Evolutionary conservation across 2,888 invertebrate genomes (phyloP).

Genomic region (Aphidoletes aphidimyza): DNA sequence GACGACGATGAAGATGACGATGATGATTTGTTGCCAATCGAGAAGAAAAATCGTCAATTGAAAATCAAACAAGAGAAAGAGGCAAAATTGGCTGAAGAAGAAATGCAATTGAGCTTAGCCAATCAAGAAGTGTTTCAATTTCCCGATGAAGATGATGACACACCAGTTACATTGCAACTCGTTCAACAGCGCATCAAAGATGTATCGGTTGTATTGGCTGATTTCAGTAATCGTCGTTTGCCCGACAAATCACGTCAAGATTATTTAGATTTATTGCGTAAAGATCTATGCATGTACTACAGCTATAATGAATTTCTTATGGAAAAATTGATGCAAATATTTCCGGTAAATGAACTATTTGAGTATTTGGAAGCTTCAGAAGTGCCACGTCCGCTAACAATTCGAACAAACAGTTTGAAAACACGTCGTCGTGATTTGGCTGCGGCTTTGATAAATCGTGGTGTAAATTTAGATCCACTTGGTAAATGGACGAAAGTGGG

Average conservation of each 20-base stretch:
- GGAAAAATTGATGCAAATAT: slow-evolving; percentile 89
- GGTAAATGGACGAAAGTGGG: slow-evolving; percentile 99
- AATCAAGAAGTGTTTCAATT: slow-evolving; percentile 82
- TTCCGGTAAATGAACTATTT: slow-evolving; percentile 84
- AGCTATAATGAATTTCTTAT: slow-evolving; percentile 97
- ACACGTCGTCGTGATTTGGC: slow-evolving; percentile 91
- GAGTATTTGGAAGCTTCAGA: slow-evolving; percentile 98
- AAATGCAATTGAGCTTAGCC: slow-evolving; percentile 82
- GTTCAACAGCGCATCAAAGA: slow-evolving; percentile 92
- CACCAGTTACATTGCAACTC: slow-evolving; percentile 81
- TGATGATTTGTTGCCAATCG: slow-evolving; percentile 84
- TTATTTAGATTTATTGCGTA: slow-evolving; percentile 80
- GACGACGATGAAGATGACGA: slow-evolving; percentile 67
- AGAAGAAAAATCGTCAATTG: slow-evolving; percentile 82
- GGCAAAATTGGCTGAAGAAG: slow-evolving; percentile 79
- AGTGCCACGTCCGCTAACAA: slow-evolving; percentile 91
- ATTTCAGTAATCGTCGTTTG: slow-evolving; percentile 79
- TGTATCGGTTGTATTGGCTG: slow-evolving; percentile 79
- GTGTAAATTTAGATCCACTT: slow-evolving; percentile 97
- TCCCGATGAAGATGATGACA: slow-evolving; percentile 79
- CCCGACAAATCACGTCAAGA: slow-evolving; percentile 79
- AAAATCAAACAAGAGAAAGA: slow-evolving; percentile 78
- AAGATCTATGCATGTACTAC: slow-evolving; percentile 93
- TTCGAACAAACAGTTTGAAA: slow-evolving; percentile 95
- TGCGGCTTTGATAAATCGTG: slow-evolving; percentile 92